Base-by-base conservation (phyloP, 2,797 vertebrate species). In the Chloroceryle inda region DNA sequence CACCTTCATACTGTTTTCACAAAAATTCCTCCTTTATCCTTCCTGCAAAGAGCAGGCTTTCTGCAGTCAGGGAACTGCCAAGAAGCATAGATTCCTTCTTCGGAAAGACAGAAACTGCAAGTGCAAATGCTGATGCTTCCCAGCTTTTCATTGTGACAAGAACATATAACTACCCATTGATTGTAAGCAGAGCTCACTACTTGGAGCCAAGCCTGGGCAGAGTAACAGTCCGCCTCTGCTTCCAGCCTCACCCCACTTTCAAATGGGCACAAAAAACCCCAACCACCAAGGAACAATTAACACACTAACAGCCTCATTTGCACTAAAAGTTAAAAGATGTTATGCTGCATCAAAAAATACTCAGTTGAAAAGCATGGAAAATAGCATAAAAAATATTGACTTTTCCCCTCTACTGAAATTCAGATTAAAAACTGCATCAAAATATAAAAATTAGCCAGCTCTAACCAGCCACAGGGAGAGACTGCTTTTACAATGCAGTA, bases 241-340 rank as follows among this genome's bases (percentile, higher is more conserved):
- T 94, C 64, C 81, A 94, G 92, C 87, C 94, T 92, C 76, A 27
- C 73, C 78, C 88, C 45, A 44, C 29, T 94, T 92, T 91, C 66
- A 91, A 85, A 92, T 33, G 42, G 55, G 37, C 16, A 10, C 44
- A 53, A 50, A 62, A 81, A 64, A 74, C 8, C 2, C 19, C 49
- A 92, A 53, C 85, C 94, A 93, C 92, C 49, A 61, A 95, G 89
- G 85, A 96, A 92, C 64, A 95, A 97, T 96, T 96, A 97, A 95
- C 94, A 96, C 6, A 6, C 89, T 95, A 91, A 89, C 88, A 79
- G 85, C 29, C 92, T 89, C 77, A 94, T 96, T 95, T 95, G 73
- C 96, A 93, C 93, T 93, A 45, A 26, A 94, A 95, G 75, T 85
- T 94, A 91, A 96, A 96, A 95, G 76, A 93, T 67, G 77, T 91